Evolutionary conservation across 2,888 invertebrate species (phyloP).

Genomic region (Hypsopygia costalis): DNA sequence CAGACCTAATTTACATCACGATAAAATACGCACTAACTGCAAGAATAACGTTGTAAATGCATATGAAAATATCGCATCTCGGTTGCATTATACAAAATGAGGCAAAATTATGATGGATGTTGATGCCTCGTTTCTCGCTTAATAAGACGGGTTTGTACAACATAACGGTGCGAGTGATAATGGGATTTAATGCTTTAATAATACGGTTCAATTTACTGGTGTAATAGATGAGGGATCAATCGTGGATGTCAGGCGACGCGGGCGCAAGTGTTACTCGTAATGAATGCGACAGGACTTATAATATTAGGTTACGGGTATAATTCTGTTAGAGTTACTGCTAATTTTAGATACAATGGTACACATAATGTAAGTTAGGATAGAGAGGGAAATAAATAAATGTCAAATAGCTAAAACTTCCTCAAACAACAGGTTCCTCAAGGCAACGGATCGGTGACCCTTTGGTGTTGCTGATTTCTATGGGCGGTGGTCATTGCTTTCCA

Average conservation of each 20-base stretch:
- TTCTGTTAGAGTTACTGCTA: slow-evolving; percentile 21
- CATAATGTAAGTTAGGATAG: too few relatives aligned
- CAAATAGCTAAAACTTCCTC: too few relatives aligned
- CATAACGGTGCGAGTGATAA: slow-evolving; percentile 19
- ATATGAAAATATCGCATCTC: slow-evolving; percentile 59
- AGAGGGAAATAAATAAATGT: too few relatives aligned
- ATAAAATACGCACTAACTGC: too few relatives aligned
- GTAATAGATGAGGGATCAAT: slow-evolving; percentile 25
- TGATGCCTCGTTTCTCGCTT: slow-evolving; percentile 68
- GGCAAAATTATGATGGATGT: slow-evolving; percentile 78
- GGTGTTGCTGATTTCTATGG: too few relatives aligned
- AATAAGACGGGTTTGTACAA: slow-evolving; percentile 63
- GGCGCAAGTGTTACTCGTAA: slow-evolving; percentile 36
- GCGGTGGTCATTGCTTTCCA: too few relatives aligned
- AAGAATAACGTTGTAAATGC: too few relatives aligned
- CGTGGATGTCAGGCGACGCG: slow-evolving; percentile 29
- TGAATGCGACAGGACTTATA: slow-evolving; percentile 31
- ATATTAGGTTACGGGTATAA: slow-evolving; percentile 52
- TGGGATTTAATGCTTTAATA: neutral
- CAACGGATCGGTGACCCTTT: too few relatives aligned
- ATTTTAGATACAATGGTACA: neutral
- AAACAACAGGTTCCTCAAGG: too few relatives aligned
- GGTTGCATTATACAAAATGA: slow-evolving; percentile 72
- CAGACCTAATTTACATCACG: too few relatives aligned
- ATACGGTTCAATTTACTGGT: slow-evolving; percentile 21